Conservation (phyloP, 2,888 invertebrate species). For the Tryphoninae sp. region DNA sequence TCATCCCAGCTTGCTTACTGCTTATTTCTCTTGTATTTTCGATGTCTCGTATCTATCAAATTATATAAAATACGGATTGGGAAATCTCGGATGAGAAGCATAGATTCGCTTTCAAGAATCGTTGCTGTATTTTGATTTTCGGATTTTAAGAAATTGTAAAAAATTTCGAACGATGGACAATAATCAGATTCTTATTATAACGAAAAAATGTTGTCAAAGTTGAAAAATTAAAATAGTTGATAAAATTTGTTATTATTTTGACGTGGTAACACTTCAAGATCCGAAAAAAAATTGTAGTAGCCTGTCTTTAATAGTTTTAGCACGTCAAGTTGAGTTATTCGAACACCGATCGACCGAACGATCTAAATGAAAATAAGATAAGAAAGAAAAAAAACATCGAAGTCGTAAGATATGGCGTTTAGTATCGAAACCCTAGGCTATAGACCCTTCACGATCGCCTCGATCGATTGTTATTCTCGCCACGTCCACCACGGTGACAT, state of each 20-base stretch:
- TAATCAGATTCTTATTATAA: too few species aligned
- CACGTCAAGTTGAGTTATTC: conserved; percentile 17
- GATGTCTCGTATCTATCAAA: conserved; percentile 48
- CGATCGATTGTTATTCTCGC: conserved; percentile 48
- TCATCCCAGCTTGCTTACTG: neutral
- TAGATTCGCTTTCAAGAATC: conserved; percentile 25
- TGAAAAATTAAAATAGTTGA: too few species aligned
- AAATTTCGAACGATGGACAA: neutral
- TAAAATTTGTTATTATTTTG: too few species aligned
- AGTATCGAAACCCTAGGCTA: conserved; percentile 19
- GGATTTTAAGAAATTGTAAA: conserved; percentile 2
- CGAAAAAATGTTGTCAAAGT: too few species aligned
- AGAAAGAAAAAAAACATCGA: conserved; percentile 16
- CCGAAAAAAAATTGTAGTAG: too few species aligned
- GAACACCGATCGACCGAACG: neutral
- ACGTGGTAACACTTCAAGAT: too few species aligned
- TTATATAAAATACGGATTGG: conserved; percentile 55
- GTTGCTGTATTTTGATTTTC: conserved; percentile 5
- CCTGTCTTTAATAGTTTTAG: too few species aligned
- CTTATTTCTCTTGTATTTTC: conserved; percentile 19
- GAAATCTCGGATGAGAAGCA: neutral
- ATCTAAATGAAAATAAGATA: neutral
- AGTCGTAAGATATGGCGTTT: conserved; percentile 37
- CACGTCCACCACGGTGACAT: conserved; percentile 18
- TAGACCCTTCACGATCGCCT: conserved; percentile 11